Base-by-base conservation (phyloP, 2,797 vertebrate genomes). In the Hippopotamyrus pictus region DNA sequence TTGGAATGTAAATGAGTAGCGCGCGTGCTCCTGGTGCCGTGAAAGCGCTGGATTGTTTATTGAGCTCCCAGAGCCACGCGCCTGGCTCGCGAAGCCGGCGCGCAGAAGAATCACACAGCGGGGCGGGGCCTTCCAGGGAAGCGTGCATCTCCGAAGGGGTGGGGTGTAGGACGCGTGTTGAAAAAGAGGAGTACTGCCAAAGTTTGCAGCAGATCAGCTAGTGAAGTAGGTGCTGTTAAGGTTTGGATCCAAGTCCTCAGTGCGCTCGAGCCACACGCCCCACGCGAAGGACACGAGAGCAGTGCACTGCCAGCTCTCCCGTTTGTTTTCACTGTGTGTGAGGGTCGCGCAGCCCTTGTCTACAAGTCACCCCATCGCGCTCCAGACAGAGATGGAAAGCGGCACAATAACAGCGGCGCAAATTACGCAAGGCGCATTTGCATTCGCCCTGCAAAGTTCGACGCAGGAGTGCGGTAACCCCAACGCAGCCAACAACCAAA, bases 41-140 rank as follows among this genome's bases (percentile, higher is more conserved):
- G 96, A 97, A 97, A 96, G 96, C 95, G 94, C 91, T 92, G 94
- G 95, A 96, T 96, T 97, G 97, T 97, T 97, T 97, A 96, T 96
- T 96, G 96, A 97, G 95, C 95, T 96, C 94, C 92, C 92, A 90
- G 94, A 96, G 97, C 97, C 97, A 97, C 97, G 97, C 97, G 97
- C 96, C 97, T 91, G 96, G 96, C 96, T 95, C 92, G 94, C 94
- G 94, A 93, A 95, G 95, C 94, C 94, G 94, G 93, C 92, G 94
- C 91, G 94, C 93, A 91, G 92, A 93, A 95, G 95, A 95, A 95
- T 95, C 95, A 95, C 95, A 94, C 95, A 94, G 95, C 94, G 93
- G 94, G 95, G 93, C 96, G 96, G 96, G 95, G 96, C 95, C 94
- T 96, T 92, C 91, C 92, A 76, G 88, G 92, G 95, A 93, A 96